These are phyloP conservation scores for Eciton burchellii DNA, from an alignment of 1,140 invertebrate species.

Conservation along the genomic window DNA sequence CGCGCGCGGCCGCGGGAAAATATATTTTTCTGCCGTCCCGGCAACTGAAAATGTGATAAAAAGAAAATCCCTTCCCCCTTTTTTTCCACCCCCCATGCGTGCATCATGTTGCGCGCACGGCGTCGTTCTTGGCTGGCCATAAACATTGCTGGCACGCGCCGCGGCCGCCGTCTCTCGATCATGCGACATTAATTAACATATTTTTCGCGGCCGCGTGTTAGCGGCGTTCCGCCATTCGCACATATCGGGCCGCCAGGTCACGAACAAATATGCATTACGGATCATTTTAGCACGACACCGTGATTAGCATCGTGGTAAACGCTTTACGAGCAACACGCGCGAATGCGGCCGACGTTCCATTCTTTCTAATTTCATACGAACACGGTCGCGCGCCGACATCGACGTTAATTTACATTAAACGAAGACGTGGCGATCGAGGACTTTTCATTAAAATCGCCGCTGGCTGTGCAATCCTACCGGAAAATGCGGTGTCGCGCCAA, in stretches of 20 bases:
- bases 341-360: neutral
- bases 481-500: neutral
- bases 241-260: neutral
- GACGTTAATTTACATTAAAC: neutral
- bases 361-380: neutral
- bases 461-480: too few species aligned
- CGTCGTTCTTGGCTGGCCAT: conserved; percentile 49
- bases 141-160: conserved; percentile 41
- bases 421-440: too few species aligned
- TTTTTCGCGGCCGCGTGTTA: conserved; percentile 32
- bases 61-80: too few species aligned
- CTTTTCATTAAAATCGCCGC: too few species aligned
- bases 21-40: conserved; percentile 54
- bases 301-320: conserved; percentile 19
- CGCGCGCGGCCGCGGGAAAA: conserved; percentile 40
- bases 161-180: conserved; percentile 2
- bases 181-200: conserved; percentile 56
- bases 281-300: neutral
- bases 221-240: neutral
- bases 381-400: neutral
- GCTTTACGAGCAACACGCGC: neutral
- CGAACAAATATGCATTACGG: conserved; percentile 8
- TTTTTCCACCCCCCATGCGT: conserved; percentile 16
- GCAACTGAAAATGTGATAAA: conserved; percentile 44
- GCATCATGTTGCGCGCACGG: conserved; percentile 31